Base-by-base conservation (phyloP, 2,113 vertebrate genomes). In the Cyanoramphus novaezelandiae region DNA sequence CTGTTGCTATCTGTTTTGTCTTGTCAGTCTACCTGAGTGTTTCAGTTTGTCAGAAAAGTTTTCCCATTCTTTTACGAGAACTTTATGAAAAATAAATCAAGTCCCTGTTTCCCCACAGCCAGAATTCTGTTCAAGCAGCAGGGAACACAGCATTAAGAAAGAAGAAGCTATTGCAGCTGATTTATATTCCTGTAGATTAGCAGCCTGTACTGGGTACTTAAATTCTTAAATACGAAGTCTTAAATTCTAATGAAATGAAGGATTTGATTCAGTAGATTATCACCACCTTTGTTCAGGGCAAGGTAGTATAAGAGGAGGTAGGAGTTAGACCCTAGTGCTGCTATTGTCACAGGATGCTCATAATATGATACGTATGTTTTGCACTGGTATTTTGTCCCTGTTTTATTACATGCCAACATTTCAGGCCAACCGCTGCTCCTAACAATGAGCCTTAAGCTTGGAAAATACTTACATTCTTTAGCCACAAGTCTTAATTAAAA, bases 401-500 rank as follows among this genome's bases (percentile, higher is more conserved):
- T 88, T 88, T 89, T 50, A 75, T 91, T 83, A 55, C 69, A 55
- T 4, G 65, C 91, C 93, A 96, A 19, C 46, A 57, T 93, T 95
- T 95, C 89, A 93, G 91, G 89, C 83, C 93, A 95, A 92, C 91
- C 13, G 11, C 93, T 95, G 93, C 65, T 92, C 18, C 4, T 92
- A 95, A 95, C 94, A 95, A 94, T 95, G 77, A 96, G 96, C 95
- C 94, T 91, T 92, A 84, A 92, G 96, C 94, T 43, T 92, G 95
- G 95, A 96, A 96, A 96, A 95, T 76, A 63, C 94, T 92, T 94
- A 82, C 9, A 50, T 95, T 89, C 83, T 95, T 92, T 69, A 95
- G 65, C 84, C 86, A 71, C 93, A 87, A 95, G 69, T 68, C 83
- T 93, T 93, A 91, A 96, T 96, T 94, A 27, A 77, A 95, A 95